These are phyloP conservation scores for Platycheirus rosarum DNA, from an alignment of 2,888 invertebrate genomes.

Conservation along the genomic window DNA sequence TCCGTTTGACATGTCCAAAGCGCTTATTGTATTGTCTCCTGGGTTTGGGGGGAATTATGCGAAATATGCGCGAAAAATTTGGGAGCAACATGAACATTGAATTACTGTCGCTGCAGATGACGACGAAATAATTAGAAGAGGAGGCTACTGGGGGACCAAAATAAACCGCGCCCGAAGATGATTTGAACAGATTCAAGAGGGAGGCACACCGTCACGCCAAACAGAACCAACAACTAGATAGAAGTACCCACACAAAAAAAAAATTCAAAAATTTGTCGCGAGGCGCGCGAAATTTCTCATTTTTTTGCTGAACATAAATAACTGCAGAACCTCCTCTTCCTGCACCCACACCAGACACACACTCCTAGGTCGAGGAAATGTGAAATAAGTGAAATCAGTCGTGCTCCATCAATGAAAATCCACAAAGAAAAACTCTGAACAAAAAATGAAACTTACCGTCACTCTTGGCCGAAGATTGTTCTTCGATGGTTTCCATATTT, in stretches of 20 bases:
- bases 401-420: slow-evolving; percentile 40
- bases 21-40: no score
- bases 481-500: slow-evolving; percentile 69
- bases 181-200: slow-evolving; percentile 63
- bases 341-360: slow-evolving; percentile 34
- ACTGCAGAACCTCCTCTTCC: slow-evolving; percentile 36
- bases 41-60: no score
- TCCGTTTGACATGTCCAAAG: no score
- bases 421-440: background rate
- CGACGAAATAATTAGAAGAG: slow-evolving; percentile 40
- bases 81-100: background rate
- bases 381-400: no score
- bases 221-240: no score
- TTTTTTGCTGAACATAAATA: slow-evolving; percentile 62
- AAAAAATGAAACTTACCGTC: slow-evolving; percentile 55
- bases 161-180: slow-evolving; percentile 55
- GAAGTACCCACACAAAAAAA: no score
- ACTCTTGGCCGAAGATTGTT: slow-evolving; percentile 66
- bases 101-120: slow-evolving; percentile 23
- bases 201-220: slow-evolving; percentile 29
- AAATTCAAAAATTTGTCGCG: slow-evolving; percentile 65
- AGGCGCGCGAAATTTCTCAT: slow-evolving; percentile 14
- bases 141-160: slow-evolving; percentile 54
- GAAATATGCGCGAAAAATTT: slow-evolving; percentile 41
- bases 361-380: background rate